Evolutionary conservation across 2,888 invertebrate species (phyloP), one percentile per base, ranked within the genome.

Genomic region (Polydesmus complanatus): DNA sequence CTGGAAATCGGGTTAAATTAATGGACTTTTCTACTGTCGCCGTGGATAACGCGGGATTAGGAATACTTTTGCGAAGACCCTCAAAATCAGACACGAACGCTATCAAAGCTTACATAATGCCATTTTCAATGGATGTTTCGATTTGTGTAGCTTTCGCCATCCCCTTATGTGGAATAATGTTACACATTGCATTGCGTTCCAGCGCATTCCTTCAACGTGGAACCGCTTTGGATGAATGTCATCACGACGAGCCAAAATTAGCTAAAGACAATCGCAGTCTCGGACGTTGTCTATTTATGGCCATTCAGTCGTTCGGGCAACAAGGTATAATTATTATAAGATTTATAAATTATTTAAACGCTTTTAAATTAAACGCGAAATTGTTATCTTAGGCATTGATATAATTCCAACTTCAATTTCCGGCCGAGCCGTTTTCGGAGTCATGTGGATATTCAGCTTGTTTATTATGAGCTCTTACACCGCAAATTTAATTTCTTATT

Each of bases 401-500:
- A 27, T 56, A 21, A 52, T 57, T 27, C 61, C 61, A 22, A 27
- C 21, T 3, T 56, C 27, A n/a, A 18, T 8, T 14, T 21, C 61
- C 3, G 61, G 51, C 25, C 26, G 56, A 8, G 50, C 37, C 3
- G 25, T 61, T 37, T 61, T 56, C 22, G 61, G 56, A 5, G 23
- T 61, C 3, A 61, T 61, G 61, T 61, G 61, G 61, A 49, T 61
- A 2, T 61, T 61, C 51, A 61, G 61, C 23, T 49, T 61, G 27
- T 61, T 61, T 23, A 61, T 61, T 23, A 61, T 61, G 56, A 61
- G 61, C 21, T 55, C 61, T 3, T 61, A 61, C 37, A 61, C 61
- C 1, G 61, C 61, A 25, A 61, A 61, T 23, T 27, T 61, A 18
- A 61, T 61, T 19, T 61, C 61, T n/a, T 61, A 61, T 51, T 61